Evolutionary conservation across 2,113 vertebrate species (phyloP).

Genomic region (Hymenochirus boettgeri): DNA sequence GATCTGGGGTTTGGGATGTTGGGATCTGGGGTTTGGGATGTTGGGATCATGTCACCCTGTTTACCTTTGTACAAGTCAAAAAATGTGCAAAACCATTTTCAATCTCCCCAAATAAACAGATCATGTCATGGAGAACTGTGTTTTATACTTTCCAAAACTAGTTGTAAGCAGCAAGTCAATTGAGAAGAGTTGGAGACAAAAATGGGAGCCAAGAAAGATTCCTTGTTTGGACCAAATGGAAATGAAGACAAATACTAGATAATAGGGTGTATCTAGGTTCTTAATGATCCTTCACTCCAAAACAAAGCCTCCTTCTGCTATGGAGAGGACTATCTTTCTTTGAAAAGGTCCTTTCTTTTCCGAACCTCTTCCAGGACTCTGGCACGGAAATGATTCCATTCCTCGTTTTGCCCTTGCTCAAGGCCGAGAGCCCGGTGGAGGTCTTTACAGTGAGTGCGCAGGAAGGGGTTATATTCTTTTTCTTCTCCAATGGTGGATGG

Average conservation of each 20-base stretch:
- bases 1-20: no score
- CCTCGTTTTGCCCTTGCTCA: constrained; percentile 61
- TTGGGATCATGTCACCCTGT: no score
- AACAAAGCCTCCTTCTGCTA: not conserved
- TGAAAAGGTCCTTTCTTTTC: constrained; percentile 82
- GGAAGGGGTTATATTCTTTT: constrained; percentile 89
- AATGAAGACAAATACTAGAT: not conserved
- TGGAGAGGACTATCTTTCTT: constrained; percentile 57
- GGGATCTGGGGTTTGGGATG: no score
- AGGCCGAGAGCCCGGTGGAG: constrained; percentile 79
- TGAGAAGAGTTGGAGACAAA: not conserved
- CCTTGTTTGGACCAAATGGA: not conserved
- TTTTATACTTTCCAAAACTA: not conserved
- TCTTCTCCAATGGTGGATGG: constrained; percentile 91
- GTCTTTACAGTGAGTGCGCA: constrained; percentile 75
- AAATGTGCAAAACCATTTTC: not conserved
- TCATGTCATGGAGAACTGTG: not conserved
- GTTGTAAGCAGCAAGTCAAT: not conserved
- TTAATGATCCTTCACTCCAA: not conserved
- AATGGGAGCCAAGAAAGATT: not conserved
- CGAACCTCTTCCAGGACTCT: constrained; percentile 84
- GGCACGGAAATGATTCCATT: constrained; percentile 72
- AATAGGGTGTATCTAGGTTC: not conserved
- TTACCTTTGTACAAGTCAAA: no score
- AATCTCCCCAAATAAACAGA: not conserved